Base-by-base conservation (phyloP, 1,140 invertebrate genomes). In the Diuraphis noxia region DNA sequence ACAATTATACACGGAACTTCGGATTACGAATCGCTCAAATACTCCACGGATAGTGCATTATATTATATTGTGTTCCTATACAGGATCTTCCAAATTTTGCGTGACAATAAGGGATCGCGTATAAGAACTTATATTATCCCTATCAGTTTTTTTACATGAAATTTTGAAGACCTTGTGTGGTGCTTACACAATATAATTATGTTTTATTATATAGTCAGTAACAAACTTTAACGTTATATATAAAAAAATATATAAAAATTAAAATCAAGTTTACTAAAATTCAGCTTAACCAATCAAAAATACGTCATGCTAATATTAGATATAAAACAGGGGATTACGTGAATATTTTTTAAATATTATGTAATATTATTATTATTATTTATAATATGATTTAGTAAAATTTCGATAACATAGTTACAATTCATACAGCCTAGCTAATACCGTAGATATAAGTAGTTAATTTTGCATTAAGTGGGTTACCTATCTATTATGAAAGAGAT, bases 1-100 rank as follows among this genome's bases (percentile, higher is more conserved):
- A 25, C 19, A 49, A 85, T 85, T 85, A 85, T 85, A 23, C n/a
- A 85, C 85, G 85, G 85, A 87, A 87, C 85, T 87, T 56, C 85
- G 85, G 85, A 56, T 56, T 87, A 56, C 34, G 46, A 86, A 25
- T 10, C 34, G 7, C 9, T 40, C 21, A 43, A n/a, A 41, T 41
- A n/a, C 40, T 3, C 10, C n/a, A n/a, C 8, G 40, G 13, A 84
- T 84, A 43, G 3, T 81, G 25, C 13, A n/a, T n/a, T n/a, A 84
- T 30, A 30, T 40, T 17, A 30, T 34, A 9, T 41, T 19, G 13
- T 3, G 13, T 17, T n/a, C n/a, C n/a, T n/a, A 81, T 41, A 85
- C 6, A 84, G 41, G 25, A 25, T 17, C n/a, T 36, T 34, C 4
- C 19, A 19, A 21, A 79, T 79, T 1, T 36, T 79, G n/a, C 19